These are phyloP conservation scores for Beroe ovata DNA, from an alignment of 37 sponge, comb jelly and placozoan genomes.

Conservation along the genomic window DNA sequence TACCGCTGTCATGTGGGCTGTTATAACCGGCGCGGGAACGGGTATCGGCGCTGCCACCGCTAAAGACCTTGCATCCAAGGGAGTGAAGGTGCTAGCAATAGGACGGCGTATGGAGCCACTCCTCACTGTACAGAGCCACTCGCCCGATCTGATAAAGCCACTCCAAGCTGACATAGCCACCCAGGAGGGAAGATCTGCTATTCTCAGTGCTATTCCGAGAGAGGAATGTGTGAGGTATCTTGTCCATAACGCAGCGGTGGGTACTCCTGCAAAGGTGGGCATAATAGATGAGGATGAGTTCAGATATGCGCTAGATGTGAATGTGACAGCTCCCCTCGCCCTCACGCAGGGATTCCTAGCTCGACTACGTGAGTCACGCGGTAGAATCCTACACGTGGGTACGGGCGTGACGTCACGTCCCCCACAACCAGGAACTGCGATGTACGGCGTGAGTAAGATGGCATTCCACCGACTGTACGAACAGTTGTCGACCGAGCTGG, in stretches of 20 bases:
- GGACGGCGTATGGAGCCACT: not conserved
- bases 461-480: constrained; percentile 10
- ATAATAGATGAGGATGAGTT: not conserved
- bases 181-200: not conserved
- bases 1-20: not conserved
- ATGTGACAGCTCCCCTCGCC: not conserved
- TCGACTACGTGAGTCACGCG: not conserved
- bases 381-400: constrained; percentile 13
- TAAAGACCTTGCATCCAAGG: not conserved
- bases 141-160: not conserved
- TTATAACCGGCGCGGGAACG: constrained; percentile 2
- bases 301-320: not conserved
- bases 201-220: not conserved
- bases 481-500: not conserved
- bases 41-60: not conserved
- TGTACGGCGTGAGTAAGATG: not conserved
- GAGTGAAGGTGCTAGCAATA: not conserved
- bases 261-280: not conserved
- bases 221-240: not conserved
- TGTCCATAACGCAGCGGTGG: constrained; percentile 16
- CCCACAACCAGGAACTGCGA: not conserved
- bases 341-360: constrained; percentile 29
- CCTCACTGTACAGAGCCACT: not conserved
- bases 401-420: not conserved
- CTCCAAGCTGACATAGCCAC: constrained; percentile 14